phyloP scores from a whole-genome alignment of 1,140 invertebrate genomes.

The Penaeus vannamei region DNA sequence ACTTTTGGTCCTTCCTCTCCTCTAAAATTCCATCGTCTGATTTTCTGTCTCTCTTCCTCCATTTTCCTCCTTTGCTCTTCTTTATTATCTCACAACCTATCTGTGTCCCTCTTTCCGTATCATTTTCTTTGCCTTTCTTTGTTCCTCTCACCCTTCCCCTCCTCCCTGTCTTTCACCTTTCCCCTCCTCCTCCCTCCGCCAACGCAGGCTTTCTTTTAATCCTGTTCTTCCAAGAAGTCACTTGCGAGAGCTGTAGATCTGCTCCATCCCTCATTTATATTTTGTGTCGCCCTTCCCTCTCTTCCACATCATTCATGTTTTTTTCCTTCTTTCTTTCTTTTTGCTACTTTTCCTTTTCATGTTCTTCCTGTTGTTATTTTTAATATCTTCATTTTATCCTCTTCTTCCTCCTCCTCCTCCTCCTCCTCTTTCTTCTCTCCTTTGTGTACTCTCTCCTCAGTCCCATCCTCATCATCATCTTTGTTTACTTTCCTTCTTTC shows the following conservation, averaged over 20 bases:
- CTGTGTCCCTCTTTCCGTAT: too few species aligned
- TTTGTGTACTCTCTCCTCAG: not conserved
- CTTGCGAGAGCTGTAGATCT: too few species aligned
- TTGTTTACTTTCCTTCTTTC: not conserved
- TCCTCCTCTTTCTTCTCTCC: not conserved
- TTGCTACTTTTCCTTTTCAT: not conserved
- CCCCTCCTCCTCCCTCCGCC: constrained; percentile 4
- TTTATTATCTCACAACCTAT: too few species aligned
- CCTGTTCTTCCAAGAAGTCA: too few species aligned
- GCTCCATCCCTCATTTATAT: not conserved
- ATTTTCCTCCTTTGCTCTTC: too few species aligned
- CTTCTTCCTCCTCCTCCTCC: not conserved
- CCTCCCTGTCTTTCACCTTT: not conserved
- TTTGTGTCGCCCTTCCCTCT: not conserved
- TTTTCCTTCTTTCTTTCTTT: not conserved
- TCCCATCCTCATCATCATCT: not conserved
- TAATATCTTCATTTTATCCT: not conserved
- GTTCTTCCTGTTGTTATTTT: not conserved
- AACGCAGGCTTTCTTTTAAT: too few species aligned
- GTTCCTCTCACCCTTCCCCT: not conserved
- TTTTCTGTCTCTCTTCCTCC: too few species aligned
- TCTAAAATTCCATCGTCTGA: too few species aligned
- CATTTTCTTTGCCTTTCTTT: not conserved
- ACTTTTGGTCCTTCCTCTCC: too few species aligned
- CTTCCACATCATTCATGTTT: not conserved